These are phyloP conservation scores for Callionymus lyra DNA, from an alignment of 2,113 vertebrate genomes.

Conservation along the genomic window DNA sequence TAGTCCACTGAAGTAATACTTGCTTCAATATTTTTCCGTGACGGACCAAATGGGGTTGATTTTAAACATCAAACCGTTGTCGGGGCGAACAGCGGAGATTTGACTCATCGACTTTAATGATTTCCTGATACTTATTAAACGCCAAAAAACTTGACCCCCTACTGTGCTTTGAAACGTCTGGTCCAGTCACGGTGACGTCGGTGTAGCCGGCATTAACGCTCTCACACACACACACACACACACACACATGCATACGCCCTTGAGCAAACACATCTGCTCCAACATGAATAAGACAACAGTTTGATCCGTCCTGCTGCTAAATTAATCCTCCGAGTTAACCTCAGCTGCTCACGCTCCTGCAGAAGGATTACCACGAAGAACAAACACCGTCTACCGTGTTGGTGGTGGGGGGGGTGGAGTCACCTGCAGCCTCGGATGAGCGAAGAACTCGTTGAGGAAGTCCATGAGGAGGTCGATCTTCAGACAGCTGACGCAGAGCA, in stretches of 20 bases:
- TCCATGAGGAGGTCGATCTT: slow-evolving; percentile 79
- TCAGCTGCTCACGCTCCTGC: slow-evolving; percentile 24
- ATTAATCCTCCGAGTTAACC: slow-evolving; percentile 40
- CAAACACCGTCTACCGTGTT: slow-evolving; percentile 10
- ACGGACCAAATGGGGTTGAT: no score
- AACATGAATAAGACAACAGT: slow-evolving; percentile 18
- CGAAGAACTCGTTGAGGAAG: slow-evolving; percentile 77
- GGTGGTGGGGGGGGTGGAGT: no score
- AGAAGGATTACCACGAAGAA: slow-evolving; percentile 33
- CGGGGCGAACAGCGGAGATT: no score
- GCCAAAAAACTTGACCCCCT: no score
- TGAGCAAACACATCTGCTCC: slow-evolving; percentile 17
- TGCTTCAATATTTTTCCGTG: no score
- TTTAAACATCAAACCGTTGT: no score
- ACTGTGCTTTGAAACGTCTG: background rate
- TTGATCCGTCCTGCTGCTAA: slow-evolving; percentile 20
- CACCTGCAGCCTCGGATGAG: slow-evolving; percentile 73
- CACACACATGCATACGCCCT: slow-evolving; percentile 9
- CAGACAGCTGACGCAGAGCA: slow-evolving; percentile 74
- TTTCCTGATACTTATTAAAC: no score
- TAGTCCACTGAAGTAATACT: no score
- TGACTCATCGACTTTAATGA: no score
- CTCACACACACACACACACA: slow-evolving; percentile 12
- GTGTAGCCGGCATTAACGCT: background rate
- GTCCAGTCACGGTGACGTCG: background rate